phyloP scores from a whole-genome alignment of 2,888 invertebrate species.

The Drosophila maculinotata region DNA sequence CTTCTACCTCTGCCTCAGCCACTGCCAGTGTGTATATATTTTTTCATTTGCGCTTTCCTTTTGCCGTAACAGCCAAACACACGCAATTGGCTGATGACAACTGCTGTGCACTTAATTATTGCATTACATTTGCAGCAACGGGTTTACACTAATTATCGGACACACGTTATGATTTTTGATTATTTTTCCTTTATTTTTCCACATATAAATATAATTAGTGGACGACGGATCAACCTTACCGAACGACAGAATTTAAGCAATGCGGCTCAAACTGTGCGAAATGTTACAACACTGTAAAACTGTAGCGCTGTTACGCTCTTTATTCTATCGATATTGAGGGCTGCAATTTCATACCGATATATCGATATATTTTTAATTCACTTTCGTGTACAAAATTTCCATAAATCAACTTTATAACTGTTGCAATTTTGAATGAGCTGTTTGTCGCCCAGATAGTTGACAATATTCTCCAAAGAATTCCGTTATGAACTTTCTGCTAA shows the following conservation, averaged over 20 bases:
- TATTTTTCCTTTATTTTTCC: conserved; percentile 32
- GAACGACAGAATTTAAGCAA: conserved; percentile 56
- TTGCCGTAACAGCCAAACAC: conserved; percentile 59
- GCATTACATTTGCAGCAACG: conserved; percentile 12
- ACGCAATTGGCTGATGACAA: conserved; percentile 58
- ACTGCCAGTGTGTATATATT: conserved; percentile 78
- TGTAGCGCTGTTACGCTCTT: conserved; percentile 24
- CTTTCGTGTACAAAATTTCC: conserved; percentile 2
- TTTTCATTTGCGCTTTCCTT: conserved; percentile 74
- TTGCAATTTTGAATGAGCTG: conserved; percentile 9
- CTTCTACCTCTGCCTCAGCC: conserved; percentile 21
- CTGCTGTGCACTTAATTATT: conserved; percentile 14
- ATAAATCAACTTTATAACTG: conserved; percentile 5
- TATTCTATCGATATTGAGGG: conserved; percentile 7
- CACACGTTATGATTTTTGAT: background rate
- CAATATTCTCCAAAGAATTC: background rate
- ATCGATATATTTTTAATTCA: conserved; percentile 19
- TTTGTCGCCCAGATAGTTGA: background rate
- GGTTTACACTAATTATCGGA: background rate
- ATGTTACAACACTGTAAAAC: conserved; percentile 25
- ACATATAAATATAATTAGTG: conserved; percentile 48
- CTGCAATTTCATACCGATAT: conserved; percentile 11
- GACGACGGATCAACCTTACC: conserved; percentile 55
- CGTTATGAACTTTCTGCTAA: conserved; percentile 1
- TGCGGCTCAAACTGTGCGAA: conserved; percentile 43